Evolutionary conservation across 2,797 vertebrate genomes (phyloP).

Genomic region (Fratercula arctica): DNA sequence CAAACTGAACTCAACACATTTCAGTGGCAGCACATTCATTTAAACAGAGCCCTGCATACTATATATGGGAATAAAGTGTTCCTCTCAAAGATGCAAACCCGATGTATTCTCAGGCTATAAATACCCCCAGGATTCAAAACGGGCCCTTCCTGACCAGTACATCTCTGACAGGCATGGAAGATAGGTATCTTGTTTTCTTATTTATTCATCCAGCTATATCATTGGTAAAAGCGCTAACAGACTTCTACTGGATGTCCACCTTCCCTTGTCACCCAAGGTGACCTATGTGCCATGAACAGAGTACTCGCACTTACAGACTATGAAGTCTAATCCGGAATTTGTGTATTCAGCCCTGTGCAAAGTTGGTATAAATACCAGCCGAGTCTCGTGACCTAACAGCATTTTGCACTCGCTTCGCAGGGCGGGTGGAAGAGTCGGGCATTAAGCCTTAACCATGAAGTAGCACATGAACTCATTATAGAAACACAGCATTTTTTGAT

Average conservation of each 20-base stretch:
- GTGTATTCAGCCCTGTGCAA: background rate
- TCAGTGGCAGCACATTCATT: constrained; percentile 59
- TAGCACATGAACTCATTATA: background rate
- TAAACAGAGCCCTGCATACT: constrained; percentile 45
- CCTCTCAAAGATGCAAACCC: constrained; percentile 35
- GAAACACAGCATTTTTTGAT: background rate
- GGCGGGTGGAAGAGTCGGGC: background rate
- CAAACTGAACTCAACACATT: constrained; percentile 48
- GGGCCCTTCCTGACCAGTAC: background rate
- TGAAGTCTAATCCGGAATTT: background rate
- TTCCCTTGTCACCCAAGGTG: background rate
- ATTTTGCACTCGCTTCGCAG: background rate
- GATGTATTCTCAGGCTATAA: constrained; percentile 24
- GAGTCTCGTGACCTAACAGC: background rate
- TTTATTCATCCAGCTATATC: background rate
- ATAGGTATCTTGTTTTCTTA: background rate
- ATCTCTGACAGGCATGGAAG: background rate
- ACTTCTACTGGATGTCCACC: background rate
- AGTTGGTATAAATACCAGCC: background rate
- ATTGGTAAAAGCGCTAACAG: background rate
- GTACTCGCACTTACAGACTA: background rate
- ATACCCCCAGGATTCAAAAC: constrained; percentile 36
- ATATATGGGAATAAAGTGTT: constrained; percentile 63
- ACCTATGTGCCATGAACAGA: background rate
- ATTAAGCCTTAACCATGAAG: background rate